Percentiles rank a stretch among this genome's conserved stretches.
Conservation (phyloP, 1,140 invertebrate species). For the Aphis gossypii region DNA sequence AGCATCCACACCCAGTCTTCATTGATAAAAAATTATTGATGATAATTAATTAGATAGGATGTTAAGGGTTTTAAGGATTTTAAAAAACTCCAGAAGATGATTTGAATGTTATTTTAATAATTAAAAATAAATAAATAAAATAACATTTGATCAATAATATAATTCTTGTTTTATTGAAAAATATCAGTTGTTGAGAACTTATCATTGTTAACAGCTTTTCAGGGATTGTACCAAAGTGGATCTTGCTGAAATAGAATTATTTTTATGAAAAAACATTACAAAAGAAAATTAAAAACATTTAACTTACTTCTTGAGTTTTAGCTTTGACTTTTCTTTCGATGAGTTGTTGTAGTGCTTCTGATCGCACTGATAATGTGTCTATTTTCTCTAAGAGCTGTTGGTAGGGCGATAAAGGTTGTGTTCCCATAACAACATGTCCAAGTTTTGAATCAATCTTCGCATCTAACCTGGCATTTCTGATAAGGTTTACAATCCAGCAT, state of each 20-base stretch:
- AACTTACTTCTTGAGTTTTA: constrained; percentile 64
- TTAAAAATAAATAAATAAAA: constrained; percentile 47
- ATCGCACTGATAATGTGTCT: constrained; percentile 91
- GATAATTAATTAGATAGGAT: not conserved
- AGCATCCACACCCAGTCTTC: constrained; percentile 82
- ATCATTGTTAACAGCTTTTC: constrained; percentile 3
- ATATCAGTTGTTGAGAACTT: not conserved
- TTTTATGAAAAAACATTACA: not conserved
- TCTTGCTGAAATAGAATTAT: constrained; percentile 44
- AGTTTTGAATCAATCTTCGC: constrained; percentile 99
- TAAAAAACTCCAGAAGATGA: not conserved
- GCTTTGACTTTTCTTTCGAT: constrained; percentile 83
- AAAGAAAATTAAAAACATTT: not conserved
- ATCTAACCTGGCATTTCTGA: constrained; percentile 94
- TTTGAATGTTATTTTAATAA: constrained; percentile 16
- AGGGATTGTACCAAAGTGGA: constrained; percentile 55
- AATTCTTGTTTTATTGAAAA: constrained; percentile 37
- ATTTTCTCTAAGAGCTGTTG: constrained; percentile 99
- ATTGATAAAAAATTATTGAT: constrained; percentile 64
- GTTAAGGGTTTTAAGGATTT: not conserved
- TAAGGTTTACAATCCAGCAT: constrained; percentile 99
- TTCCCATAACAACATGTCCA: constrained; percentile 99
- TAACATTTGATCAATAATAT: constrained; percentile 4
- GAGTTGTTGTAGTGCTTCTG: constrained; percentile 79
- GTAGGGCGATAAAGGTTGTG: constrained; percentile 95